Evolutionary conservation across 2,888 invertebrate genomes (phyloP), one percentile per base, ranked within the genome.

Genomic region (Scelioninae gen. 2): DNA sequence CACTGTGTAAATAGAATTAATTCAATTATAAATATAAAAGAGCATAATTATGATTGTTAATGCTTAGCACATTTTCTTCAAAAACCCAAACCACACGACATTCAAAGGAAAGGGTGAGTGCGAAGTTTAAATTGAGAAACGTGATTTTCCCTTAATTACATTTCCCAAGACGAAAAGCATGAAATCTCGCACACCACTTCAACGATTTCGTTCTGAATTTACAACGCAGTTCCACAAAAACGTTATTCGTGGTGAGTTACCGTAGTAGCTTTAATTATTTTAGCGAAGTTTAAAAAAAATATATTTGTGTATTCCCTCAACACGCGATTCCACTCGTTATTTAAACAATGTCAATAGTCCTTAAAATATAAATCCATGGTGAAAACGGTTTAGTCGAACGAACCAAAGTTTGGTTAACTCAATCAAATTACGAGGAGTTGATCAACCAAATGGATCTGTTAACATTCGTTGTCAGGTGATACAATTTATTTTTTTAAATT

Each of bases 61-160:
- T 43, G 11, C 7, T 15, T 18, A 16, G 25, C 48, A 25, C 16
- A 18, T 16, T n/a, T n/a, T n/a, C n/a, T 33, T 33, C n/a, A 0
- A 31, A 33, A 35, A 19, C 35, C 10, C 35, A 35, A 35, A 19
- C 19, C 28, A 52, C 35, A 52, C 9, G 31, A 25, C 11, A 48
- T 35, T 35, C 11, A 35, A 18, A 35, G 35, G 35, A 19, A 35
- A 19, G 9, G 25, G 13, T 11, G 31, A 33, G 18, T 7, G 22
- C 7, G 1, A 35, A 52, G 52, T 52, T 52, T 35, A 55, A 55
- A 55, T 55, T 18, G 19, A 28, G 41, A 55, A 41, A 55, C 55
- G 55, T 41, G 55, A 55, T 55, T 55, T 55, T 55, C n/a, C 41
- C 55, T 55, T 55, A 39, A 55, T 55, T 41, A 28, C 55, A 19